Conservation (phyloP, 1,140 invertebrate genomes). For the Drosophila teissieri region DNA sequence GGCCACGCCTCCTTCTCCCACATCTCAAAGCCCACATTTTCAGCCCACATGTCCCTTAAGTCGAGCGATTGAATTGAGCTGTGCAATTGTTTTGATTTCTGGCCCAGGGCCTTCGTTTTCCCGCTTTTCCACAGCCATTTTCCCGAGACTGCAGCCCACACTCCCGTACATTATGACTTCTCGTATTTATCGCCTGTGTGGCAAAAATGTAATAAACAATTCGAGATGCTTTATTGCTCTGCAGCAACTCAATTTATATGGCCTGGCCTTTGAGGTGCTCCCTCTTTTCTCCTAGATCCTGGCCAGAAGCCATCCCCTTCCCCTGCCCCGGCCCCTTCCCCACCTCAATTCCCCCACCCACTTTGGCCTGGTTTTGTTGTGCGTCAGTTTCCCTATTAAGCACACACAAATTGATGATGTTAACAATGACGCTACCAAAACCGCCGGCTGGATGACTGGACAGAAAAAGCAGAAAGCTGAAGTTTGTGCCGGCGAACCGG, state of each 20-base stretch:
- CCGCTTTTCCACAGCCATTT: slow-evolving; percentile 6
- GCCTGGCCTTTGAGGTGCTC: slow-evolving; percentile 65
- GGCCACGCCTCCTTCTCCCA: slow-evolving; percentile 28
- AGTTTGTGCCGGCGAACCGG: slow-evolving; percentile 70
- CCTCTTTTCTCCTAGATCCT: slow-evolving; percentile 4
- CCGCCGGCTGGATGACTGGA: slow-evolving; percentile 70
- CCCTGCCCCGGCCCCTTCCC: no score
- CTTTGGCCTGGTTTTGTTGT: slow-evolving; percentile 68
- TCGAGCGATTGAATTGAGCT: slow-evolving; percentile 78
- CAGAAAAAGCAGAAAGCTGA: slow-evolving; percentile 50
- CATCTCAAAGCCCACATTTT: no score
- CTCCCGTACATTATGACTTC: slow-evolving; percentile 37
- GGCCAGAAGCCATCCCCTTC: slow-evolving; percentile 4
- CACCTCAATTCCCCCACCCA: slow-evolving; percentile 9
- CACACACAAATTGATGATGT: slow-evolving; percentile 83
- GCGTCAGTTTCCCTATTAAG: slow-evolving; percentile 82
- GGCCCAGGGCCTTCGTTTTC: slow-evolving; percentile 63
- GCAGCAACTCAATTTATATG: slow-evolving; percentile 78
- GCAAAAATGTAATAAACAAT: slow-evolving; percentile 81
- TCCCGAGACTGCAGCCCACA: not conserved
- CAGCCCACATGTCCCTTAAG: slow-evolving; percentile 33
- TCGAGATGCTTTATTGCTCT: slow-evolving; percentile 66
- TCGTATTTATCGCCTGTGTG: slow-evolving; percentile 76
- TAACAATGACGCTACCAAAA: slow-evolving; percentile 81
- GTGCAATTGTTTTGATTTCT: slow-evolving; percentile 81